Conservation (phyloP, 2,797 vertebrate genomes). For the Scolopax rusticola region DNA sequence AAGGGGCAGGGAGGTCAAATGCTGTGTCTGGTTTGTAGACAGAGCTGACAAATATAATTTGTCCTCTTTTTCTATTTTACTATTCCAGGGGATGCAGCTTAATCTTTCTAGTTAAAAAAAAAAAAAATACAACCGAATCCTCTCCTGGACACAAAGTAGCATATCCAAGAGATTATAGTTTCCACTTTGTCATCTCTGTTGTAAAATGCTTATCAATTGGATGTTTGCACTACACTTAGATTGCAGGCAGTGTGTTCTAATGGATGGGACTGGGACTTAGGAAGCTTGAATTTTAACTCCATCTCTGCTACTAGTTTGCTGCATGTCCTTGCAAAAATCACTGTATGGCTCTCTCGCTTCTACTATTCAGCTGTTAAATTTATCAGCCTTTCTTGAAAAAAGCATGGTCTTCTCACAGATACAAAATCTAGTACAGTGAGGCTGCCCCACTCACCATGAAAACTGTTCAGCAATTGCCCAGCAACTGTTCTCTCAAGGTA, state of each 20-base stretch:
- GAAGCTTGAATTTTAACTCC: slow-evolving; percentile 30
- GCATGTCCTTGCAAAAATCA: background rate
- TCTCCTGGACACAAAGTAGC: slow-evolving; percentile 18
- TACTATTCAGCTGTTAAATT: background rate
- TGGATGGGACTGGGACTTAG: background rate
- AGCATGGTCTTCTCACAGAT: rapidly evolving
- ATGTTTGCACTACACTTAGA: slow-evolving; percentile 20
- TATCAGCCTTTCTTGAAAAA: background rate
- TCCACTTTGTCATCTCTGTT: slow-evolving; percentile 26
- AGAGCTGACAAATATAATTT: slow-evolving; percentile 15
- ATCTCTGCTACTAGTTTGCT: background rate
- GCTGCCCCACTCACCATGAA: background rate
- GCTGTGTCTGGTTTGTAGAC: background rate
- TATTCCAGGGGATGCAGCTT: background rate
- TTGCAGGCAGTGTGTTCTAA: slow-evolving; percentile 14
- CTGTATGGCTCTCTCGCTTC: background rate
- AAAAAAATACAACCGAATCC: background rate
- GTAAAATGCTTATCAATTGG: slow-evolving; percentile 50
- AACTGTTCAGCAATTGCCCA: background rate
- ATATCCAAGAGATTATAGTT: slow-evolving; percentile 42
- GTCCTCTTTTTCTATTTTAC: background rate
- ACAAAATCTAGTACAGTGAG: background rate
- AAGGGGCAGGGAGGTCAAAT: background rate
- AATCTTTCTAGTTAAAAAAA: background rate
- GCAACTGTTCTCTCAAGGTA: background rate